Percentiles rank a stretch among this genome's conserved stretches.
Conservation (phyloP, 2,113 vertebrate species). For the Herpailurus yagouaroundi region DNA sequence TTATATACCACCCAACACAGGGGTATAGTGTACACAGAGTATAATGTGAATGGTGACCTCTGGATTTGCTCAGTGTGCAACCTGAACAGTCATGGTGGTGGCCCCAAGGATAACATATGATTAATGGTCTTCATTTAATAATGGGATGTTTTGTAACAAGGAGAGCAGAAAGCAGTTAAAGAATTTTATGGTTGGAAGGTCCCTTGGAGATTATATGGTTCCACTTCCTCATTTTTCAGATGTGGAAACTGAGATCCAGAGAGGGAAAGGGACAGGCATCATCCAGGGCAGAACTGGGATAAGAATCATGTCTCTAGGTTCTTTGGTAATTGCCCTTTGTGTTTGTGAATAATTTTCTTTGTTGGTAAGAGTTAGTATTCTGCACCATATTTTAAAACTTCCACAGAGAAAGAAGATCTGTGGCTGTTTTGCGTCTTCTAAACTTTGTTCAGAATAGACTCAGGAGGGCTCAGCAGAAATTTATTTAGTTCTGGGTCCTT, state of each 20-base stretch:
- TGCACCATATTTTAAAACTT: not conserved
- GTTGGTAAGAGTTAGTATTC: not conserved
- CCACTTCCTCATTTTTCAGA: not conserved
- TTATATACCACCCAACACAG: not conserved
- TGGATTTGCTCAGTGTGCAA: not conserved
- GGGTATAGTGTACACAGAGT: not conserved
- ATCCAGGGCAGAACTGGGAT: not conserved
- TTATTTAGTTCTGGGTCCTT: constrained; percentile 20
- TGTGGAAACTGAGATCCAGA: not conserved
- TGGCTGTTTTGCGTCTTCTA: not conserved
- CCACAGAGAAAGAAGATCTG: not conserved
- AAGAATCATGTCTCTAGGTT: not conserved
- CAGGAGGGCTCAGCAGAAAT: not conserved
- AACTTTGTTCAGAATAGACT: not conserved
- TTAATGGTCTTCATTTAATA: not conserved
- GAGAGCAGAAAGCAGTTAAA: constrained; percentile 9
- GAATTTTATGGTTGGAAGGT: not conserved
- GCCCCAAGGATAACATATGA: not conserved
- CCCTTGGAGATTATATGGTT: not conserved
- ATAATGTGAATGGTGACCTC: not conserved
- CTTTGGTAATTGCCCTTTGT: constrained; percentile 14
- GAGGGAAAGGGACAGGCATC: not conserved
- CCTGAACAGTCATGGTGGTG: not conserved
- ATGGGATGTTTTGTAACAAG: not conserved
- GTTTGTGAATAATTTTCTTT: not conserved